A percentile compares a stretch with the other conserved stretches of the same genome.
phyloP scores from a whole-genome alignment of 2,113 vertebrate genomes.

The Chionomys nivalis region DNA sequence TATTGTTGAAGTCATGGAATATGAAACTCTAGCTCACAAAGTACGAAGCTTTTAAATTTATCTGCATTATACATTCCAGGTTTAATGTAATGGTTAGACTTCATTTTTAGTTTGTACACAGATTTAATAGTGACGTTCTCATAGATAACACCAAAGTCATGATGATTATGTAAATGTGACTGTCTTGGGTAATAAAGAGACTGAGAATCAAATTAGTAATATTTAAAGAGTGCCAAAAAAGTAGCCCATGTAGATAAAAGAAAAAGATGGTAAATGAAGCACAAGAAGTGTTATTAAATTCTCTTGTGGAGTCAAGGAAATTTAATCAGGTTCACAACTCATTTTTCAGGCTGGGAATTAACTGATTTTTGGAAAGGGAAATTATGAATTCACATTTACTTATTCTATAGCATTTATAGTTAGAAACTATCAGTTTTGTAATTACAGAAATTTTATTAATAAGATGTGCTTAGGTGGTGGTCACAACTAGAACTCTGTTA shows the following conservation, averaged over 20 bases:
- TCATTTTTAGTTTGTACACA: neutral
- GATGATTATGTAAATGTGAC: neutral
- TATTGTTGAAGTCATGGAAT: neutral
- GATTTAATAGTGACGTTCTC: neutral
- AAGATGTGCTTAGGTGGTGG: neutral
- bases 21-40: neutral
- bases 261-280: neutral
- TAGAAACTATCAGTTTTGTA: neutral
- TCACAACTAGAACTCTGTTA: slow-evolving; percentile 48
- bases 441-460: neutral
- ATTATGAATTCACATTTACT: neutral
- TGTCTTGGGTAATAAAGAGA: neutral
- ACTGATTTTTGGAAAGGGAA: neutral
- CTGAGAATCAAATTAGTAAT: neutral
- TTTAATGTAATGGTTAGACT: slow-evolving; percentile 1
- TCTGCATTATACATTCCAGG: neutral
- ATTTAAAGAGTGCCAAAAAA: neutral
- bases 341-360: neutral
- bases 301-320: neutral
- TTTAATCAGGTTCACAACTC: neutral
- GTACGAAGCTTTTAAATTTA: neutral
- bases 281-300: neutral
- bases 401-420: neutral
- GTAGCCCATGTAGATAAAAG: neutral
- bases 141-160: neutral